phyloP scores from a whole-genome alignment of 2,888 invertebrate genomes.

The Drosophila koepferae region DNA sequence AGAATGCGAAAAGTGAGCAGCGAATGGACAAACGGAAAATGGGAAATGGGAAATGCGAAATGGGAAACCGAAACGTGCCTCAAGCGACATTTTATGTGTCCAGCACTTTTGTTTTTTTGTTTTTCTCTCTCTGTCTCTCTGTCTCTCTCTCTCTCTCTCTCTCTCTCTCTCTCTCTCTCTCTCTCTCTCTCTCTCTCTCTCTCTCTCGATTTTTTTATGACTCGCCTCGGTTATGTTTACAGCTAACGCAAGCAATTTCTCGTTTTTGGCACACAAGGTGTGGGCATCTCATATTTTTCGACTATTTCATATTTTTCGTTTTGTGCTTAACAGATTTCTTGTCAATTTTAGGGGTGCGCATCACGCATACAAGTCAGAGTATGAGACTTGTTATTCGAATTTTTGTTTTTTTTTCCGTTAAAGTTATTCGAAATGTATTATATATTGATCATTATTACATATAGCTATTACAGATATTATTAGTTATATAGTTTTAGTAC shows the following conservation, averaged over 20 bases:
- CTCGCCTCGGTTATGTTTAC: conserved; percentile 42
- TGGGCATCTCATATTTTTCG: conserved; percentile 23
- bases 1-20: neutral
- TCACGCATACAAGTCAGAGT: neutral
- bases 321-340: conserved; percentile 4
- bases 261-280: conserved; percentile 25
- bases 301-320: conserved; percentile 19
- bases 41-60: conserved; percentile 18
- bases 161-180: neutral
- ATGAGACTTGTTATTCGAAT: neutral
- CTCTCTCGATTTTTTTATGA: conserved; percentile 27
- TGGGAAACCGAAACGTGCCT: conserved; percentile 50
- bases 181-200: no score
- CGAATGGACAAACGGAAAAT: conserved; percentile 17
- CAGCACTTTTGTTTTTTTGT: conserved; percentile 48
- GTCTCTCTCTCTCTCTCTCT: no score
- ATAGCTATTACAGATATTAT: no score
- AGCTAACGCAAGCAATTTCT: conserved; percentile 65
- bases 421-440: neutral
- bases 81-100: conserved; percentile 69
- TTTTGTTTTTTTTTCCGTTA: neutral
- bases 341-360: conserved; percentile 8
- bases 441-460: neutral
- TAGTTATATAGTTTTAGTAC: no score
- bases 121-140: neutral